Evolutionary conservation across 2,797 vertebrate species (phyloP), one percentile per base, ranked within the genome.

Genomic region (Semotilus atromaculatus): DNA sequence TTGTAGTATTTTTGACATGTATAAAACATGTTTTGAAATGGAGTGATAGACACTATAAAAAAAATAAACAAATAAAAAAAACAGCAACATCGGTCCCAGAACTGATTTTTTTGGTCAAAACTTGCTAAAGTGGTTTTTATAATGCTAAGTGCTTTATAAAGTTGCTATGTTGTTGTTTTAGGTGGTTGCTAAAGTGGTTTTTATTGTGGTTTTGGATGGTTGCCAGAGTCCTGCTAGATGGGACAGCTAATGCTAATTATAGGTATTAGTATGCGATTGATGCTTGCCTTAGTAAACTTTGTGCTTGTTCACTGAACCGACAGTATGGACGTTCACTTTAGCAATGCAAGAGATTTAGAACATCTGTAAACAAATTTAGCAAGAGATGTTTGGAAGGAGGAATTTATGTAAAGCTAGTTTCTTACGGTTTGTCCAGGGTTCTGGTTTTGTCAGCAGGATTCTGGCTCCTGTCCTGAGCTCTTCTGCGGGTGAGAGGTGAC

Each of bases 21-120:
- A 55, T 23, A 53, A 21, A 53, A 53, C 19, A 21, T 26, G 43
- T 14, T 45, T 60, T 5, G 10, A 60, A 60, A 60, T 60, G 58
- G 58, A 60, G n/a, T 14, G 11, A 58, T 58, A 23, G 19, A 53
- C 3, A 10, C 23, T 13, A 5, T 58, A 10, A 55, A 55, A 55
- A 23, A 23, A 23, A 26, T 6, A 26, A 60, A 60, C 9, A 13
- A 94, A 96, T 70, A 94, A n/a, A n/a, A n/a, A n/a, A n/a, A n/a
- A n/a, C n/a, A n/a, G n/a, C 93, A 96, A 40, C 3, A 97, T 97
- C 97, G 94, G 95, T 95, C 95, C 97, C 98, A 95, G 87, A 95
- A 94, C 90, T 90, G 84, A 92, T 11, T 34, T 29, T 4, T n/a
- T n/a, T n/a, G n/a, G 18, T 29, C 6, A 2, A 80, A 64, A 8